Evolutionary conservation across 1,140 invertebrate genomes (phyloP), one percentile per base, ranked within the genome.

Genomic region (Monochamus saltuarius): DNA sequence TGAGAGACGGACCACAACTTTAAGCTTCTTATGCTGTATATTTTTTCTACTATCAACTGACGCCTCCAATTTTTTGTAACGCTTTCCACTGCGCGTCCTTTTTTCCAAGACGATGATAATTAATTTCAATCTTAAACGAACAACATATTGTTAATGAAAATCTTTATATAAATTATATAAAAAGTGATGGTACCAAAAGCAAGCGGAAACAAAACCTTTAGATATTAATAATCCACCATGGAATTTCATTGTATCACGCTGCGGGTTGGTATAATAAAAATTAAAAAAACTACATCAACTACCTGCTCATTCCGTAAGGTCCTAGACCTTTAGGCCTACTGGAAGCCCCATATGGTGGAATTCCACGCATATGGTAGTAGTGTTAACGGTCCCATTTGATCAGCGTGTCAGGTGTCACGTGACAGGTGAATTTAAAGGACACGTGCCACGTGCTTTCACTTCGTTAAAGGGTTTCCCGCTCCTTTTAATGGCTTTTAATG

Each of bases 381-480:
- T 58, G 58, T 52, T 61, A 65, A 65, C 63, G 63, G 63, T 58
- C 43, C 47, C 11, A 36, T 29, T 50, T 38, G 52, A 59, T 55
- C 42, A 50, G 51, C 36, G 46, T 51, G 57, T 65, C 64, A 65
- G 64, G 64, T 65, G 64, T 61, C 59, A 65, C 59, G 64, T 65
- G 59, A 65, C 64, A 65, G 64, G 64, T 62, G 64, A 49, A 65
- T 22, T 54, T 53, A 52, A 61, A 61, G 56, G 59, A 65, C 63
- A 61, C 59, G 59, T 62, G 63, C 59, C 59, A 17, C 46, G 22
- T 50, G 37, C 42, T 46, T 11, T 10, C 22, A 46, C 6, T 17
- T 9, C 4, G 16, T 46, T 17, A 46, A 46, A 46, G 43, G 43
- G 43, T 46, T 46, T 46, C 43, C 14, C 43, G 43, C 43, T 17